Evolutionary conservation across 2,113 vertebrate species (phyloP).

Genomic region (Sciurus niger): DNA sequence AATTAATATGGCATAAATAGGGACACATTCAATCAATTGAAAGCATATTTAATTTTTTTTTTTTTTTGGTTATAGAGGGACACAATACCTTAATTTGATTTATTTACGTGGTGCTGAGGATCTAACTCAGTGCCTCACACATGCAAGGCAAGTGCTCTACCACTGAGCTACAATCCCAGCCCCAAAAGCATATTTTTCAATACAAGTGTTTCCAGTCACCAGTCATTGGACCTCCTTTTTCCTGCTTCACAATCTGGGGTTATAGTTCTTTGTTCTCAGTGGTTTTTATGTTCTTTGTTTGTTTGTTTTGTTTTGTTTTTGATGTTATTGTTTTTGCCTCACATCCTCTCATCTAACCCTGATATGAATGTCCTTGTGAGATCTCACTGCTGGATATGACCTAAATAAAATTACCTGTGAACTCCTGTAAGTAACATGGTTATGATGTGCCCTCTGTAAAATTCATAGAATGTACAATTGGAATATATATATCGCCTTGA

Average conservation of each 20-base stretch:
- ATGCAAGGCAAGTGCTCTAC: too few relatives aligned
- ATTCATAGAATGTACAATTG: background rate
- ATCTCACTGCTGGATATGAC: background rate
- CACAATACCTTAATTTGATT: too few relatives aligned
- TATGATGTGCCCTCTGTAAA: background rate
- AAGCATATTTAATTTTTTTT: background rate
- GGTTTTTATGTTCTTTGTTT: background rate
- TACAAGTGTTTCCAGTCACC: background rate
- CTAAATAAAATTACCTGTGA: background rate
- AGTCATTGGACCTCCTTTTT: background rate
- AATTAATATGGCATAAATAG: background rate
- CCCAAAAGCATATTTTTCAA: background rate
- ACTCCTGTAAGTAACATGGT: background rate
- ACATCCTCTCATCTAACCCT: background rate
- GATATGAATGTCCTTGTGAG: background rate
- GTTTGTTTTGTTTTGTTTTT: too few relatives aligned
- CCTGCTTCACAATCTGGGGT: background rate
- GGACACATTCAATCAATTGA: background rate
- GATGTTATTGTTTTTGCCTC: too few relatives aligned
- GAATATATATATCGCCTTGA: background rate
- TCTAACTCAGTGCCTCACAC: too few relatives aligned
- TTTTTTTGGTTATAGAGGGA: too few relatives aligned
- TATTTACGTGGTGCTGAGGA: too few relatives aligned
- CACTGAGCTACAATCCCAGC: too few relatives aligned
- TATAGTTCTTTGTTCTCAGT: background rate